Base-by-base conservation (phyloP, 2,888 invertebrate genomes). In the Phalangium opilio region DNA sequence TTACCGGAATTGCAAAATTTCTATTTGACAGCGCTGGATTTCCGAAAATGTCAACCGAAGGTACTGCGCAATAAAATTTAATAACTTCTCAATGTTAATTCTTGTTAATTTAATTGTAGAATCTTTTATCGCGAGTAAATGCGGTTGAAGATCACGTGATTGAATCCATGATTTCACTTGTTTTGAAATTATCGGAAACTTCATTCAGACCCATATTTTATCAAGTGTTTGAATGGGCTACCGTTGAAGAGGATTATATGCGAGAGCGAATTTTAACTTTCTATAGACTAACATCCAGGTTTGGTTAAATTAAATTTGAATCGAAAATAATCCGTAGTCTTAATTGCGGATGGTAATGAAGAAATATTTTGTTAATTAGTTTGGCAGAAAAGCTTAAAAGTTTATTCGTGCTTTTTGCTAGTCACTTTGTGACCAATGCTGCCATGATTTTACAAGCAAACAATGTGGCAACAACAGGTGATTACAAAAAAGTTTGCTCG, bases 201-300 rank as follows among this genome's bases (percentile, higher is more conserved):
- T 78, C 79, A 36, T 95, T 95, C 67, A 75, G 84, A 52, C 89
- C 91, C 1, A 74, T 93, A 59, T 89, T 86, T 66, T 79, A 81
- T 59, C 66, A 65, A 61, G 63, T 67, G 39, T 39, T 33, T 14
- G 83, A 84, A 61, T 93, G 91, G 91, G 84, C 87, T 0, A 69
- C 71, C 12, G 67, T 58, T 53, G 70, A 71, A 43, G 72, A 74
- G 44, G 77, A 78, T 15, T 41, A 27, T 11, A 19, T n/a, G 14
- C 27, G 41, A n/a, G 32, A 53, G n/a, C 21, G 55, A 39, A 46
- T 47, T 10, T 45, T 53, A 17, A 53, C 56, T 5, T 51, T 56
- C 15, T 55, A 51, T 40, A 43, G 50, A 14, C 43, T 53, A 7
- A 41, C 44, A 20, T 38, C 41, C 27, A 41, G 44, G 19, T 11